phyloP scores from a whole-genome alignment of 1,140 invertebrate genomes.

The Mya arenaria region DNA sequence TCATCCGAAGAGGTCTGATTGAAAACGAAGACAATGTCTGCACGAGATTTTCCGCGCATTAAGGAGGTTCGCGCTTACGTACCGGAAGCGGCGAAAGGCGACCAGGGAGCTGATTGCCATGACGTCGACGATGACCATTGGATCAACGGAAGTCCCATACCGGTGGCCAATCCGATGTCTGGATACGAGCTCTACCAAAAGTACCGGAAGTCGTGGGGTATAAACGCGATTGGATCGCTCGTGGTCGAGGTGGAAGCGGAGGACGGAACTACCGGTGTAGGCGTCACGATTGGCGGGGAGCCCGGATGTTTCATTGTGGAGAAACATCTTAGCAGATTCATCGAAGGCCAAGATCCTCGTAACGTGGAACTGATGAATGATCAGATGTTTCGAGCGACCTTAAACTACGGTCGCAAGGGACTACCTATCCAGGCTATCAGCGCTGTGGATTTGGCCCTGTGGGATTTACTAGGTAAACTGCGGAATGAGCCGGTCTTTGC shows the following conservation, averaged over 20 bases:
- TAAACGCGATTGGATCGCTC: constrained; percentile 75
- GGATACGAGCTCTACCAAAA: constrained; percentile 70
- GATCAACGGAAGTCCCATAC: constrained; percentile 73
- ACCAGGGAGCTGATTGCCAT: constrained; percentile 77
- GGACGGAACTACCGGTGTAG: constrained; percentile 73
- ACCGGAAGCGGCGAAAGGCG: constrained; percentile 47
- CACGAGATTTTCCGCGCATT: constrained; percentile 62
- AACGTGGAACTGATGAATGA: constrained; percentile 78
- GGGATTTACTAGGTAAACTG: constrained; percentile 76
- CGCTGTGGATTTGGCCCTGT: constrained; percentile 75
- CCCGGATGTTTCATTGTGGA: constrained; percentile 77
- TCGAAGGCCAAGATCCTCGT: constrained; percentile 77
- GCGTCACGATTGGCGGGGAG: constrained; percentile 75
- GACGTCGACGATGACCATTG: constrained; percentile 75
- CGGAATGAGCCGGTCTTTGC: constrained; percentile 75
- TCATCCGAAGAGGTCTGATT: too few relatives aligned
- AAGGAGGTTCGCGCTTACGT: constrained; percentile 72
- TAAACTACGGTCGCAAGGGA: constrained; percentile 77
- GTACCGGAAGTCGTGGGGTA: constrained; percentile 76
- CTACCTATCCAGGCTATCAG: constrained; percentile 76
- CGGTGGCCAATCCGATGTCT: constrained; percentile 77
- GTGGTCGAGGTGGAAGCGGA: constrained; percentile 76
- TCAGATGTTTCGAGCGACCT: constrained; percentile 76
- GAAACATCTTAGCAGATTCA: constrained; percentile 76
- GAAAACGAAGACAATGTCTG: too few relatives aligned